phyloP scores from a whole-genome alignment of 2,113 vertebrate genomes.

The western clawed frog (Xenopus tropicalis) region DNA sequence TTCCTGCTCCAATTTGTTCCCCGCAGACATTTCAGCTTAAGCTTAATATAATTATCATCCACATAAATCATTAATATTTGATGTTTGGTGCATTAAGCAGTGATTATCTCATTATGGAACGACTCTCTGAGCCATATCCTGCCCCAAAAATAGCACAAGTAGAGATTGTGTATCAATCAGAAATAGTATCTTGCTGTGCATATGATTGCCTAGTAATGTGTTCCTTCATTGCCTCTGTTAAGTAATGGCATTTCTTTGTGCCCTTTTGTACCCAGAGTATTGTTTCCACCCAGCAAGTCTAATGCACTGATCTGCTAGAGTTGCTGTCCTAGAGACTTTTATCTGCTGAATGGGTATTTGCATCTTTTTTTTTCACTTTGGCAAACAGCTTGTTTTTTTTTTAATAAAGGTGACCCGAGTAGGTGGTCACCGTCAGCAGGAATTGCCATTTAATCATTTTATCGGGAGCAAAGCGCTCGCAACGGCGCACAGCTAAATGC shows the following conservation, averaged over 20 bases:
- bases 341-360: conserved; percentile 6
- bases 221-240: too few relatives aligned
- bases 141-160: too few relatives aligned
- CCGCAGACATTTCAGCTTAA: too few relatives aligned
- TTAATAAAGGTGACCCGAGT: conserved; percentile 6
- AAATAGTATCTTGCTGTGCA: too few relatives aligned
- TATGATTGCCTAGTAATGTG: too few relatives aligned
- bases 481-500: not conserved
- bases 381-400: not conserved
- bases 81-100: too few relatives aligned
- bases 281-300: not conserved
- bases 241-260: too few relatives aligned
- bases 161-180: too few relatives aligned
- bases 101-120: too few relatives aligned
- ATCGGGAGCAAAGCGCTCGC: not conserved
- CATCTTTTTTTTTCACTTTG: conserved; percentile 3
- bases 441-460: not conserved
- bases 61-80: not conserved
- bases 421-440: conserved; percentile 12
- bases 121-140: too few relatives aligned
- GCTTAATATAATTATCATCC: not conserved
- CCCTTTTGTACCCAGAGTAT: too few relatives aligned
- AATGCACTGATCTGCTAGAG: not conserved
- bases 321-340: not conserved
- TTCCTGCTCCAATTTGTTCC: too few relatives aligned